Base-by-base conservation (phyloP, 2,113 vertebrate genomes). In the Halichoeres trimaculatus region DNA sequence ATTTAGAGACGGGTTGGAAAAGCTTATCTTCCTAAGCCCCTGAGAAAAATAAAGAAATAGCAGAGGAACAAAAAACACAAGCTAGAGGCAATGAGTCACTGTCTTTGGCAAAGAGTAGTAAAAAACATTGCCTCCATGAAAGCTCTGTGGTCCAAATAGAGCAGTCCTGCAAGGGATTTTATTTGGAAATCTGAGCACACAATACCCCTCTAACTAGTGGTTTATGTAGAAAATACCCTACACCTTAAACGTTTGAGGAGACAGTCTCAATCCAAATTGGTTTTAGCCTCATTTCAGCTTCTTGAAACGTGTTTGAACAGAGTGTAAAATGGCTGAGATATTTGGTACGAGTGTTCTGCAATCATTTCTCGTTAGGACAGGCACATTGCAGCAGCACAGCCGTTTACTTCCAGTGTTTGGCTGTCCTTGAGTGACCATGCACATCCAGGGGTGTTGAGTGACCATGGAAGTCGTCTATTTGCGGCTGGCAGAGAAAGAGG, bases 1-100 rank as follows among this genome's bases (percentile, higher is more conserved):
- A 93, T 93, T 92, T 92, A 91, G 81, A 90, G 78, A 79, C 80
- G 86, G 85, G 66, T 48, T 90, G 88, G 82, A 59, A 74, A 72
- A 70, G 89, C 91, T 93, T 93, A 92, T 93, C 89, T 85, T 73
- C 54, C 65, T 62, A 71, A 82, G 80, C 77, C 90, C 79, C 70
- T 65, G 72, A 83, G 89, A 73, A 81, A 73, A 90, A 83, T 88
- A 75, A 88, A 82, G 83, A 78, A 83, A 76, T 85, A 51, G 62
- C 43, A 17, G 38, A 11, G 24, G 34, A 51, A 57, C n/a, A 53
- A 68, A 73, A 65, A 38, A 59, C 51, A 75, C 22, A 76, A 74
- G 40, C 75, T 43, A 26, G 58, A 83, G 58, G 74, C 80, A 80
- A 67, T 84, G 81, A 87, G 68, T 85, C 74, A 70, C 55, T 63